Base-by-base conservation (phyloP, 2,797 vertebrate species). In the Erpetoichthys calabaricus region DNA sequence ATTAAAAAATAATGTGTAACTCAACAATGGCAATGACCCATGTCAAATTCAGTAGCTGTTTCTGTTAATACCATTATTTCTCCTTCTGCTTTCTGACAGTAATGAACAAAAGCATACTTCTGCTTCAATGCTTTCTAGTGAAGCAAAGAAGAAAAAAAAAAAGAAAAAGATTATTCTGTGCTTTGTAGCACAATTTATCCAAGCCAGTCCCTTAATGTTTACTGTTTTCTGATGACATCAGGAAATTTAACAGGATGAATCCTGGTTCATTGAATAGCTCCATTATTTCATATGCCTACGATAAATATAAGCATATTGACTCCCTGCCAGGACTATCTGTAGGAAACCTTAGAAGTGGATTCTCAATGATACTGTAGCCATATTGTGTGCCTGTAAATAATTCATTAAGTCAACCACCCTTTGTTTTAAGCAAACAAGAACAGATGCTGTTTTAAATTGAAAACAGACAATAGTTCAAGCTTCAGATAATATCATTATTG, bases 321-420 rank as follows among this genome's bases (percentile, higher is more conserved):
- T 73, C 70, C 77, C 78, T 74, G 75, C 77, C 75, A 82, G 64
- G 73, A 81, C 62, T 79, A 83, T 77, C 80, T 80, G 80, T 77
- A 79, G 76, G 77, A 85, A 68, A 79, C 76, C 68, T 80, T 68
- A 71, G 69, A 77, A 75, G 61, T 70, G 69, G 75, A 64, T 79
- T 79, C 67, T 67, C 79, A 80, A 82, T 76, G 75, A 75, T 71
- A 68, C 57, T 68, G 59, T 68, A 80, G 67, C 75, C 78, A 79
- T 83, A 82, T 80, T 83, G 75, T 65, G 61, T 0, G 65, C 55
- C 68, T 83, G 73, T 83, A 85, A 83, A 84, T 86, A 81, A 83
- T 83, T 84, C 74, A 84, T 80, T 83, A 81, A 85, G 70, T 75
- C 80, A 85, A 76, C 78, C 67, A 80, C 66, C 70, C 76, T 81